phyloP scores from a whole-genome alignment of 1,140 invertebrate species.

The Pentalonia nigronervosa region DNA sequence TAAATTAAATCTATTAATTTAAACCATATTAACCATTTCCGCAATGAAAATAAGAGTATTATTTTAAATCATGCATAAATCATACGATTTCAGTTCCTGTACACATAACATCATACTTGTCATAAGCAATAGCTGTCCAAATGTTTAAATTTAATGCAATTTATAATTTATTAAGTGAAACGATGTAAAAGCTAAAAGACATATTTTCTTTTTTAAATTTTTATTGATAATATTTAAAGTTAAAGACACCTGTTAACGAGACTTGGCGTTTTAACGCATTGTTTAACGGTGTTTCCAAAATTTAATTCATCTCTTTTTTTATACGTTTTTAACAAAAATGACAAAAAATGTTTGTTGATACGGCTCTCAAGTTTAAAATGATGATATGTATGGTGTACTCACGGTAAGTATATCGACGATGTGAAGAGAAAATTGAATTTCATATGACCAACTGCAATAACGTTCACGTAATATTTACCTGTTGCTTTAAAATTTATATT shows the following conservation, averaged over 20 bases:
- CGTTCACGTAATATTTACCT: neutral
- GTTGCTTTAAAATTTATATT: neutral
- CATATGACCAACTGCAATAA: neutral
- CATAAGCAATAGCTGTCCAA: neutral
- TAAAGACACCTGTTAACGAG: neutral
- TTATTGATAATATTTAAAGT: neutral
- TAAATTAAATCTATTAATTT: neutral
- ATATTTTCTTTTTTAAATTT: neutral
- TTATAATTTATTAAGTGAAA: neutral
- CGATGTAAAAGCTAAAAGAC: neutral
- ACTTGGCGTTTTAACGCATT: neutral
- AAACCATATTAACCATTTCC: too few relatives aligned
- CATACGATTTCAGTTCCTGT: too few relatives aligned
- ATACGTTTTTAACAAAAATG: neutral
- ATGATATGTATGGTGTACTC: neutral
- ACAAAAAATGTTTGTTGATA: too few relatives aligned
- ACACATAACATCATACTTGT: too few relatives aligned
- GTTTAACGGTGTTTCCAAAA: neutral
- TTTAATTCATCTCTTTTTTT: neutral
- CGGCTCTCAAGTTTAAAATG: neutral
- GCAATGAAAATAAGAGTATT: neutral
- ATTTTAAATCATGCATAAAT: too few relatives aligned
- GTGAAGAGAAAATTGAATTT: neutral
- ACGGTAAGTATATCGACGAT: neutral
- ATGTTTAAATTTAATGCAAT: neutral